Evolutionary conservation across 2,797 vertebrate species (phyloP).

Genomic region (Enteromius radiatus): DNA sequence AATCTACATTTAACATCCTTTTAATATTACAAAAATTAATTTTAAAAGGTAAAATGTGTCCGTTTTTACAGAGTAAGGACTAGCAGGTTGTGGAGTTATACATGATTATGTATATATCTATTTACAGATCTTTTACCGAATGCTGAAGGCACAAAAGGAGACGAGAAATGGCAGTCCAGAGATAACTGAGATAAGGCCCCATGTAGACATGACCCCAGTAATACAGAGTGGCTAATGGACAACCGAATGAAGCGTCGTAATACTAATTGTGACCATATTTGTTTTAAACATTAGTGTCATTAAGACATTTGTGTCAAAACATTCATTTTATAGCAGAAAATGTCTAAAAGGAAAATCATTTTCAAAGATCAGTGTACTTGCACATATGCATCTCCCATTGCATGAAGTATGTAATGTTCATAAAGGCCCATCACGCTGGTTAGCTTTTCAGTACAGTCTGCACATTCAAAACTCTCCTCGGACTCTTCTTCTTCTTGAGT

Average conservation of each 20-base stretch:
- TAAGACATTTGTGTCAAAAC: neutral
- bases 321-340: conserved; percentile 1
- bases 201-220: neutral
- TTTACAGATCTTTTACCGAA: conserved; percentile 10
- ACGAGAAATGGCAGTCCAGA: neutral
- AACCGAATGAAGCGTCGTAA: neutral
- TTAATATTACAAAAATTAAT: neutral
- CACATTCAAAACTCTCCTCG: conserved; percentile 53
- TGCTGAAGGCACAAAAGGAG: conserved; percentile 30
- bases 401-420: conserved; percentile 63
- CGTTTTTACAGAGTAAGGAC: neutral
- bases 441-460: conserved; percentile 58
- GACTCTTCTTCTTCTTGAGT: conserved; percentile 1
- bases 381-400: conserved; percentile 50
- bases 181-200: conserved; percentile 5
- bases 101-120: neutral
- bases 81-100: neutral
- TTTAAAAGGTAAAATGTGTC: neutral
- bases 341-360: no score
- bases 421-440: conserved; percentile 56
- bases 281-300: neutral
- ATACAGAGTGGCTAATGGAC: neutral
- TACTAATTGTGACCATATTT: neutral
- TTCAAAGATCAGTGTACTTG: conserved; percentile 26
- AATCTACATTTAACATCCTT: conserved; percentile 21